A percentile compares a stretch with the other conserved stretches of the same genome.
These are phyloP conservation scores for Paramuricea clavata DNA, from an alignment of 92 coral and sea anemone genomes.

Conservation along the genomic window DNA sequence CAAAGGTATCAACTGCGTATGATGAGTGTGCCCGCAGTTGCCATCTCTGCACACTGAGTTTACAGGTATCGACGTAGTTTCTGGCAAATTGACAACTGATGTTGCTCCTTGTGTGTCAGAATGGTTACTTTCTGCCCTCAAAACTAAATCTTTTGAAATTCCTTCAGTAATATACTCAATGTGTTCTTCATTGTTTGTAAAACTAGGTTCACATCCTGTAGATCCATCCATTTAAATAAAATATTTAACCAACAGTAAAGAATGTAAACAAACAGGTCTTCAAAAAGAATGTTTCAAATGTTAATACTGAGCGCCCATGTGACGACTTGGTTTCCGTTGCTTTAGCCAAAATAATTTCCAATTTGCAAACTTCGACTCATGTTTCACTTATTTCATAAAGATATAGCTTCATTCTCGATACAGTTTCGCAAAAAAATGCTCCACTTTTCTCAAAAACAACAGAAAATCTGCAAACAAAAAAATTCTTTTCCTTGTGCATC, in stretches of 20 bases:
- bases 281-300: not conserved
- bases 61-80: not conserved
- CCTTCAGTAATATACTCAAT: conserved; percentile 17
- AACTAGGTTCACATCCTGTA: conserved; percentile 4
- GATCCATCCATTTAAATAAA: conserved; percentile 16
- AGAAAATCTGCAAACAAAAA: not conserved
- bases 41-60: conserved; percentile 12
- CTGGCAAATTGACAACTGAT: not conserved
- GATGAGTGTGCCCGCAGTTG: not conserved
- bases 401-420: not conserved
- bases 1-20: not conserved
- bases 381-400: not conserved
- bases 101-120: not conserved
- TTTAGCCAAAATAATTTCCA: not conserved
- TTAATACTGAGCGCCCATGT: not conserved
- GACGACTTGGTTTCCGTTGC: not conserved
- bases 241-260: not conserved
- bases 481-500: not conserved
- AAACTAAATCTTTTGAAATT: conserved; percentile 5
- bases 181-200: not conserved
- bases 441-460: not conserved
- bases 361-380: not conserved
- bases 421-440: not conserved
- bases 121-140: not conserved
- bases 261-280: not conserved